These are phyloP conservation scores for Falco biarmicus DNA, from an alignment of 2,797 vertebrate genomes.

Conservation along the genomic window DNA sequence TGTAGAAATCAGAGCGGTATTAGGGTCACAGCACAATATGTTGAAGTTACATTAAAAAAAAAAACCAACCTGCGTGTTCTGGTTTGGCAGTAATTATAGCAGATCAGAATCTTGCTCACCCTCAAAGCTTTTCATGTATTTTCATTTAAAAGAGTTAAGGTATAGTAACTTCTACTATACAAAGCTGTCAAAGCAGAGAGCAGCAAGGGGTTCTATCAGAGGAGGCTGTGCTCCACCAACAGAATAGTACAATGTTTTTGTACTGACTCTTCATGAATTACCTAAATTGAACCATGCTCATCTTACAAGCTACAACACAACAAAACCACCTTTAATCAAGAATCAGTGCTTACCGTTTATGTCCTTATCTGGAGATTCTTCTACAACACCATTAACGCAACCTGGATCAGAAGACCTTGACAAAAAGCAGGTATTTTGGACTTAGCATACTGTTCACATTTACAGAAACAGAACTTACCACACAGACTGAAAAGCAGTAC, in stretches of 20 bases:
- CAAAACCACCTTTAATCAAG: not conserved
- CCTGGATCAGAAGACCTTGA: conserved; percentile 83
- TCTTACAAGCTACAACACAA: fast-evolving
- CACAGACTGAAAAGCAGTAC: not conserved
- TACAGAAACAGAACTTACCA: not conserved
- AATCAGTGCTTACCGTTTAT: conserved; percentile 77
- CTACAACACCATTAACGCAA: conserved; percentile 84
- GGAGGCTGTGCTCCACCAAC: not conserved
- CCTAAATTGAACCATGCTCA: not conserved
- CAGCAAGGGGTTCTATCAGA: not conserved
- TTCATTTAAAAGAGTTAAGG: not conserved
- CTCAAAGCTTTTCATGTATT: not conserved
- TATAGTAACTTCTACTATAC: not conserved
- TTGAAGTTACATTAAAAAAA: not conserved
- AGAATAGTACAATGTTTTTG: not conserved
- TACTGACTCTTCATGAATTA: not conserved
- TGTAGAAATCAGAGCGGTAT: not conserved
- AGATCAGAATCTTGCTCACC: not conserved
- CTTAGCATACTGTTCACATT: not conserved
- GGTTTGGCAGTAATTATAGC: not conserved
- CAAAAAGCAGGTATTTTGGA: not conserved
- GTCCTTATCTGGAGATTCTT: conserved; percentile 93
- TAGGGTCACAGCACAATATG: not conserved
- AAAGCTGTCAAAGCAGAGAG: not conserved
- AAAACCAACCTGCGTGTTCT: not conserved